Evolutionary conservation across 2,888 invertebrate species (phyloP), one percentile per base, ranked within the genome.

Genomic region (Dynastes hyllus): DNA sequence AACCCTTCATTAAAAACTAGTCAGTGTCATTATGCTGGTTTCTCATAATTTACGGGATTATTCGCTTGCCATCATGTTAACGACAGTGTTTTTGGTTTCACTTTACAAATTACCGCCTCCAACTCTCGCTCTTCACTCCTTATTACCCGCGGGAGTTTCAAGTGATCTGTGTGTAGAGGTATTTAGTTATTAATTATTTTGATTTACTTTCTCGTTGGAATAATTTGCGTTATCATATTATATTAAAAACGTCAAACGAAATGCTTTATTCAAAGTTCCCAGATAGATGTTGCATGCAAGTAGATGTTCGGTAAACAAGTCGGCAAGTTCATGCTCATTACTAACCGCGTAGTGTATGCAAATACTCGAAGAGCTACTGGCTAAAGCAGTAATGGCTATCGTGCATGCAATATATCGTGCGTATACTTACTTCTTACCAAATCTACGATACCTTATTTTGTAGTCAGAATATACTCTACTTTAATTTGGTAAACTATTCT

Each of bases 1-100:
- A 84, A 81, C 84, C 84, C 77, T 78, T 83, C 83, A 85, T 85
- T 85, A 84, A 84, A 84, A 85, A 79, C 84, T 83, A 84, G 83
- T 84, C 84, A 84, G 83, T 84, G 83, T 84, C 84, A 82, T 84
- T 85, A 84, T 75, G 81, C 81, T 82, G 78, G 82, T 83, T 84
- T 81, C 84, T 82, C 83, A 83, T 84, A 82, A 81, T 81, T 81
- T 81, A 81, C 82, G 79, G 78, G 79, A 80, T 79, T 79, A 78
- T 78, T 78, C 67, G 77, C 77, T 78, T 80, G 82, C 80, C 50
- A 77, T 79, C 69, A 70, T 70, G 63, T 63, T 76, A 77, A 71
- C 77, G 50, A 79, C 32, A 40, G 50, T 66, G 63, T 58, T 77
- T 55, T 37, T 22, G 40, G 53, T 79, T 71, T 53, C 37, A 65